Evolutionary conservation across 2,888 invertebrate species (phyloP).

Genomic region (Euproctis similis): DNA sequence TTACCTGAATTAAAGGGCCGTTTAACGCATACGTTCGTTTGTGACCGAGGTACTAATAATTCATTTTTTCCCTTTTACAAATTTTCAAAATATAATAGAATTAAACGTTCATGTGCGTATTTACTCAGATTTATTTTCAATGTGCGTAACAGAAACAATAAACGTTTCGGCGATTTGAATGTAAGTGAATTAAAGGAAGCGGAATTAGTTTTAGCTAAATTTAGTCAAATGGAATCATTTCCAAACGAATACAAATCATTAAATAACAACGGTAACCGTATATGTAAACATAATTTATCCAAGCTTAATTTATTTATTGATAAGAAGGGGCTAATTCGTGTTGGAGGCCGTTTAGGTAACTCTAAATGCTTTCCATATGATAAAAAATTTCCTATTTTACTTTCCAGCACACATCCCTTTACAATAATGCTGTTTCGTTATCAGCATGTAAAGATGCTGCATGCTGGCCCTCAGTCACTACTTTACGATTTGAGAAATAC

Average conservation of each 20-base stretch:
- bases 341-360: no score
- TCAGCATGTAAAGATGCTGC: conserved; percentile 7
- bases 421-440: conserved; percentile 7
- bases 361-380: conserved; percentile 8
- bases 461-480: conserved; percentile 9
- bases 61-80: background rate
- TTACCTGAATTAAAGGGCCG: background rate
- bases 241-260: conserved; percentile 2
- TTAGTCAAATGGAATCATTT: background rate
- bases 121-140: conserved; percentile 5
- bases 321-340: conserved; percentile 1
- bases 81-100: conserved; percentile 1
- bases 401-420: conserved; percentile 16
- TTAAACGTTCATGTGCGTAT: background rate
- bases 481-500: conserved; percentile 3
- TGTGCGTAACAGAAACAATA: conserved; percentile 2
- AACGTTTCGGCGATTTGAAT: background rate
- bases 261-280: background rate
- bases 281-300: background rate
- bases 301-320: conserved; percentile 4
- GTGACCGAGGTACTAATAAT: background rate
- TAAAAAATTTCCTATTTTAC: conserved; percentile 21
- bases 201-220: background rate
- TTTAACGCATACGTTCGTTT: background rate
- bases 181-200: conserved; percentile 7